Evolutionary conservation across 1,140 invertebrate species (phyloP), one percentile per base, ranked within the genome.

Genomic region (Littorina saxatilis): DNA sequence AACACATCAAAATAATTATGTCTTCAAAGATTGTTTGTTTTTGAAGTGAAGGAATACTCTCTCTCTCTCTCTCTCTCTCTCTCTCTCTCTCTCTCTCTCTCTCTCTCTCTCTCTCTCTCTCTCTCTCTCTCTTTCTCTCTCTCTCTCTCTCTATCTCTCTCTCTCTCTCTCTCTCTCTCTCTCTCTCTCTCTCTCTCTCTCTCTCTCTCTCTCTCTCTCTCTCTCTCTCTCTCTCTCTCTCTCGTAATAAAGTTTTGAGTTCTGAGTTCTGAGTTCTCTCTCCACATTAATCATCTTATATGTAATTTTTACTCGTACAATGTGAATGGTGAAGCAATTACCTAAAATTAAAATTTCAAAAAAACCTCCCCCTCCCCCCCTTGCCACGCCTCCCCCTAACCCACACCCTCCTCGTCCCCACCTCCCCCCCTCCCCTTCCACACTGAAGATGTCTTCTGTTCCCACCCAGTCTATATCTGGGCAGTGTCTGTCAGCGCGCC

Each of bases 101-200:
- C 61, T 66, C 61, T 66, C n/a, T 66, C n/a, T 66, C 61, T 66
- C 61, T 66, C n/a, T 66, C 61, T 66, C 61, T 66, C 61, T 66
- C n/a, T 66, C 27, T 66, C 61, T 66, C 61, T 58, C 55, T 23
- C 17, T 58, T 58, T 58, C 55, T 58, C n/a, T n/a, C n/a, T n/a
- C n/a, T n/a, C n/a, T n/a, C n/a, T n/a, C n/a, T n/a, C n/a, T n/a
- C n/a, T n/a, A n/a, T n/a, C n/a, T n/a, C n/a, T n/a, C n/a, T n/a
- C n/a, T n/a, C n/a, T n/a, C n/a, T n/a, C n/a, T n/a, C 55, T 58
- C 55, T 58, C 55, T 58, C 7, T 58, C 55, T 58, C 55, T 58
- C 7, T 58, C 55, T 58, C 7, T 58, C 55, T 58, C 7, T 58
- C 55, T 58, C 17, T 58, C 55, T 58, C 55, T 58, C 55, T n/a